Conservation (phyloP, 2,797 vertebrate genomes). For the Alcedo atthis region DNA sequence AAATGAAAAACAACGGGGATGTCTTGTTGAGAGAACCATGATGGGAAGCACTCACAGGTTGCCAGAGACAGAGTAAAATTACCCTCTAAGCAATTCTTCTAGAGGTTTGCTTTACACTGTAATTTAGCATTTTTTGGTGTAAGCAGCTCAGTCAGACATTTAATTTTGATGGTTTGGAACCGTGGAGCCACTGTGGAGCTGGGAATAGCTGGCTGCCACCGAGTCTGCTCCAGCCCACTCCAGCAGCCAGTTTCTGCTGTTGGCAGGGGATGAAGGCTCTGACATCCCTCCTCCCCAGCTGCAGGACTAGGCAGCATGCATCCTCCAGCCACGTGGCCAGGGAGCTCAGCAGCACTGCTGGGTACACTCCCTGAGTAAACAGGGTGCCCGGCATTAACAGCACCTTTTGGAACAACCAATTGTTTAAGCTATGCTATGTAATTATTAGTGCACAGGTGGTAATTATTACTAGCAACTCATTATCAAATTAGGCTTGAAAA, state of each 20-base stretch:
- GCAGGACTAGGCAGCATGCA: background rate
- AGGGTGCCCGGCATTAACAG: background rate
- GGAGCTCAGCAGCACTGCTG: background rate
- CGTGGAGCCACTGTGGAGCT: background rate
- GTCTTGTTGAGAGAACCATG: background rate
- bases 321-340: rapidly evolving
- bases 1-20: background rate
- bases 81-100: constrained; percentile 7
- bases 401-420: background rate
- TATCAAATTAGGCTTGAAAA: constrained; percentile 41
- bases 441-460: background rate
- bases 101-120: constrained; percentile 29
- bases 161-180: constrained; percentile 19
- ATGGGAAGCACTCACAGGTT: background rate
- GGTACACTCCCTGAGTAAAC: background rate
- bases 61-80: constrained; percentile 25
- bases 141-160: constrained; percentile 10
- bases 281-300: background rate
- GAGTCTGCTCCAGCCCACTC: background rate
- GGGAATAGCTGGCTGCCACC: constrained; percentile 45
- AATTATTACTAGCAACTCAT: constrained; percentile 25
- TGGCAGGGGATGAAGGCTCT: background rate
- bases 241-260: background rate
- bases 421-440: background rate
- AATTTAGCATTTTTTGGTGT: constrained; percentile 53